phyloP scores from a whole-genome alignment of 92 coral and sea anemone genomes.

The Parazoanthus swiftii region DNA sequence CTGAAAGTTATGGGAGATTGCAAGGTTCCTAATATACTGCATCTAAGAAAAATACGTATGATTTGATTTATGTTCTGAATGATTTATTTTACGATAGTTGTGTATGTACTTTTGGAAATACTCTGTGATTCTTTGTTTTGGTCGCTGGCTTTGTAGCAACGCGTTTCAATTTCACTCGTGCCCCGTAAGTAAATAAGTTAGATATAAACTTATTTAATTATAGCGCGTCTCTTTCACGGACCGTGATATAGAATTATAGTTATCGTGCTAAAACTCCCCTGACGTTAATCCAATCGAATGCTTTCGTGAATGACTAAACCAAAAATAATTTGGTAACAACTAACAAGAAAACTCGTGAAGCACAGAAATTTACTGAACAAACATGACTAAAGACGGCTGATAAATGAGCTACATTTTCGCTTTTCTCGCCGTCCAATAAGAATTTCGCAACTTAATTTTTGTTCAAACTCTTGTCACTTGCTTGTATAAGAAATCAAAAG shows the following conservation, averaged over 20 bases:
- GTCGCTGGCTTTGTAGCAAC: background rate
- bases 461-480: conserved; percentile 67
- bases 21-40: background rate
- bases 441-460: conserved; percentile 54
- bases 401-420: conserved; percentile 50
- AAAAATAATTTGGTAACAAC: background rate
- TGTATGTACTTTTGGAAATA: background rate
- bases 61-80: background rate
- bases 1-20: background rate
- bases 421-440: conserved; percentile 62
- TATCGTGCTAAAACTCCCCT: background rate
- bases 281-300: conserved; percentile 24
- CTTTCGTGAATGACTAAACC: conserved; percentile 11
- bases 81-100: background rate
- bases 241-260: conserved; percentile 4
- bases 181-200: conserved; percentile 29
- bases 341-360: conserved; percentile 34
- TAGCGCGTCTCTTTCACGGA: background rate
- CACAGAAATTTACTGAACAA: conserved; percentile 55
- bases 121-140: background rate
- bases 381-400: conserved; percentile 44
- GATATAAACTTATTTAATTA: conserved; percentile 3
- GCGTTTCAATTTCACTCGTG: conserved; percentile 3
- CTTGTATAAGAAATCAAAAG: conserved; percentile 53
- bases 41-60: background rate